Evolutionary conservation across 92 coral and sea anemone species (phyloP).

Genomic region (Heliopora coerulea): DNA sequence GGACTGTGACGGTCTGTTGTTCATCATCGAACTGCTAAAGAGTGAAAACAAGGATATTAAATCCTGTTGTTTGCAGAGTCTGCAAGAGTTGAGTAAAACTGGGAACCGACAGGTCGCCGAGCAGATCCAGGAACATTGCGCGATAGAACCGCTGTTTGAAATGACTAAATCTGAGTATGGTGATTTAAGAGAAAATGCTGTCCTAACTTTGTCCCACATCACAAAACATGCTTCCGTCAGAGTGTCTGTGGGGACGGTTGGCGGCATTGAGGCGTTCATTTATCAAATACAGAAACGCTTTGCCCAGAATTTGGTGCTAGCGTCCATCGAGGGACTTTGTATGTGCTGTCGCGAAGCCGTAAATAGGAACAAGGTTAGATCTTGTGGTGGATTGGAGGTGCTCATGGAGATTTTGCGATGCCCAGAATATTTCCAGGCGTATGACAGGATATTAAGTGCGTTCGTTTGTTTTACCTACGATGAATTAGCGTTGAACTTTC

Average conservation of each 20-base stretch:
- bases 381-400: constrained; percentile 74
- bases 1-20: constrained; percentile 62
- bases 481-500: constrained; percentile 67
- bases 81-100: constrained; percentile 78
- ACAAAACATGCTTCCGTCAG: constrained; percentile 81
- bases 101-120: constrained; percentile 69
- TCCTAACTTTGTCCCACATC: constrained; percentile 62
- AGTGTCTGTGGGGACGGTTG: constrained; percentile 85
- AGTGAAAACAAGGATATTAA: constrained; percentile 58
- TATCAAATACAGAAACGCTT: constrained; percentile 55
- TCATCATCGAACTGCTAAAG: constrained; percentile 64
- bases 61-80: constrained; percentile 58
- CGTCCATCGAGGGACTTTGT: constrained; percentile 86
- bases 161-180: constrained; percentile 56
- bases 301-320: constrained; percentile 58
- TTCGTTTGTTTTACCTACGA: constrained; percentile 71
- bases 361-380: constrained; percentile 71
- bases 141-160: constrained; percentile 65
- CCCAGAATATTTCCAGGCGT: constrained; percentile 54
- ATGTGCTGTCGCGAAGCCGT: constrained; percentile 94
- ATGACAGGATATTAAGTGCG: constrained; percentile 78
- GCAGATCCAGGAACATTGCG: constrained; percentile 82
- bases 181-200: constrained; percentile 63
- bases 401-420: constrained; percentile 62
- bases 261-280: constrained; percentile 70